Evolutionary conservation across 2,113 vertebrate genomes (phyloP), one percentile per base, ranked within the genome.

Genomic region (Elgaria multicarinata): DNA sequence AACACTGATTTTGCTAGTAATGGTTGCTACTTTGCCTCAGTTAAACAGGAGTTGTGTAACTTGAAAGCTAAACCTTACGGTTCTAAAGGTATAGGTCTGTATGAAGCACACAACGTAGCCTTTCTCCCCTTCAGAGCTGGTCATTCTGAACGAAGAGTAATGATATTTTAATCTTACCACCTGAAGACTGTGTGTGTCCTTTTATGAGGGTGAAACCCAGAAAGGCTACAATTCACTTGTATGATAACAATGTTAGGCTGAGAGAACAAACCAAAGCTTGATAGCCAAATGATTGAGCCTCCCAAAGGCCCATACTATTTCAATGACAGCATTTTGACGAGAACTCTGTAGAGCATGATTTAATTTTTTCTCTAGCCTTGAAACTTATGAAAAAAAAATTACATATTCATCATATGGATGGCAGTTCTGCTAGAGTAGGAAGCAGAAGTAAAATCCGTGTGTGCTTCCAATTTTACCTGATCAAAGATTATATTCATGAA

Each of bases 401-500:
- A 10, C 42, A 55, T 36, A 86, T 90, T 88, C 77, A 39, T 46
- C 39, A 62, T 2, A 78, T 33, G 85, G 39, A 75, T 81, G 20
- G 0, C 0, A 92, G 87, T 6, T 18, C 39, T 86, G 55, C 83
- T 84, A 77, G 78, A 53, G 42, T 83, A 44, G 66, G 90, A 81
- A 86, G 55, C 24, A 67, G 83, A 90, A 91, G 18, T 80, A 87
- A n/a, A 46, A 89, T 84, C 77, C 16, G 93, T 12, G 39, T 71
- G 3, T 85, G 9, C 85, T 88, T 91, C 93, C 75, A 93, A 90
- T 91, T 72, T 8, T 67, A 84, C 26, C 88, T 87, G 64, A 92
- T 93, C 69, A 90, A 94, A 88, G 87, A 92, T 81, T 86, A 90
- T 50, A 85, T 88, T 93, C 84, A 93, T 89, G 39, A 92, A 67